Evolutionary conservation across 2,113 vertebrate genomes (phyloP), one percentile per base, ranked within the genome.

Genomic region (Myotis lucifugus): DNA sequence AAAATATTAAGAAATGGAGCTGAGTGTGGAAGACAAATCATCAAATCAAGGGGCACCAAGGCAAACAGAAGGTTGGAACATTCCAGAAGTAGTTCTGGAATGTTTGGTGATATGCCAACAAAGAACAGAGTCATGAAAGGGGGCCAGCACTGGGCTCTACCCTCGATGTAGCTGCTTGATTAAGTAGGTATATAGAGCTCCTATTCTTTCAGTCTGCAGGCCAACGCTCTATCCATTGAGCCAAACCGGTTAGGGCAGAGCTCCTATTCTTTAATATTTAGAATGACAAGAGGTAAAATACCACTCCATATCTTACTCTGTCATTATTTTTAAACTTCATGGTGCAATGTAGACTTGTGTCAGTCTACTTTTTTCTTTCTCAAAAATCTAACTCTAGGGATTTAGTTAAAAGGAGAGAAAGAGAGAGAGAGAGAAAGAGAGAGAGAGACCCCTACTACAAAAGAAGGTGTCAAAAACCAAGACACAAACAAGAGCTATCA

Each of bases 61-160:
- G 46, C n/a, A 85, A 76, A 66, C 29, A 46, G 11, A 48, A 70
- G 42, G 56, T 4, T 50, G 72, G 93, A 77, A 82, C 40, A 61
- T 81, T 96, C 76, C 73, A 87, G 84, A 87, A 90, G 67, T 37
- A 14, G 46, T 93, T 90, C 48, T 52, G 42, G 56, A 87, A 72
- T 52, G 69, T 48, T 74, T 27, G 42, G 27, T 64, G 64, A 93
- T 32, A 67, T 11, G 5, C 15, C 64, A 93, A 50, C 7, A 32
- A 73, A 94, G 46, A 66, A 42, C 0, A 2, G 12, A 17, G 50
- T 32, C 18, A 34, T 17, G 32, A n/a, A 91, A 17, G 1, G 10
- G 8, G 8, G 29, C 10, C 17, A 3, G 7, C 56, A 21, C 0
- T 1, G 50, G 37, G n/a, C 6, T 59, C 10, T 18, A 4, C 0